These are phyloP conservation scores for Charaxes varanes DNA, from an alignment of 1,140 invertebrate species.

Conservation along the genomic window DNA sequence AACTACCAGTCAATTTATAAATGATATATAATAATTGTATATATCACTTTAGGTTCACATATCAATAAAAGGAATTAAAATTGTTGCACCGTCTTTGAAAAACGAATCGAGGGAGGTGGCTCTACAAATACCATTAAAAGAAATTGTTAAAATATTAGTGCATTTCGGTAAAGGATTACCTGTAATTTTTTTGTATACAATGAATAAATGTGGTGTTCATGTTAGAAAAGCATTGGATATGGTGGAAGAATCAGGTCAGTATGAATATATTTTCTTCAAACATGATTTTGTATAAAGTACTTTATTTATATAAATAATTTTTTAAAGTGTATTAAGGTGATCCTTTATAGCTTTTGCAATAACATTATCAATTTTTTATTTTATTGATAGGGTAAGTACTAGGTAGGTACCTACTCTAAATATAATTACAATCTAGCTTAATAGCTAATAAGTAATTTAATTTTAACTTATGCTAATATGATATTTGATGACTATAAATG, in stretches of 20 bases:
- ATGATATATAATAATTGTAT: constrained; percentile 5
- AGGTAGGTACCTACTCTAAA: too few relatives aligned
- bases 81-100: constrained; percentile 79
- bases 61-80: constrained; percentile 78
- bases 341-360: too few relatives aligned
- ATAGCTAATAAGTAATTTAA: too few relatives aligned
- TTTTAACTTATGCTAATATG: too few relatives aligned
- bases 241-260: constrained; percentile 78
- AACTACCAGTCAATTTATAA: constrained; percentile 5
- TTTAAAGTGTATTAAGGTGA: too few relatives aligned
- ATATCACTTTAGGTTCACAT: constrained; percentile 73
- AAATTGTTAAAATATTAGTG: constrained; percentile 82
- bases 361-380: too few relatives aligned
- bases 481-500: too few relatives aligned
- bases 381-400: too few relatives aligned
- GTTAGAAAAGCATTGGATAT: constrained; percentile 82
- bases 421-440: too few relatives aligned
- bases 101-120: constrained; percentile 75
- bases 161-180: constrained; percentile 84
- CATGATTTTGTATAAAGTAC: too few relatives aligned
- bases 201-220: constrained; percentile 76
- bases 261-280: too few relatives aligned
- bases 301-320: too few relatives aligned
- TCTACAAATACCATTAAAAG: constrained; percentile 77
- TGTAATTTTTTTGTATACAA: constrained; percentile 86